A percentile compares a stretch with the other conserved stretches of the same genome.
Evolutionary conservation across 1,140 invertebrate genomes (phyloP).

Genomic region (Tetramorium alpestre): DNA sequence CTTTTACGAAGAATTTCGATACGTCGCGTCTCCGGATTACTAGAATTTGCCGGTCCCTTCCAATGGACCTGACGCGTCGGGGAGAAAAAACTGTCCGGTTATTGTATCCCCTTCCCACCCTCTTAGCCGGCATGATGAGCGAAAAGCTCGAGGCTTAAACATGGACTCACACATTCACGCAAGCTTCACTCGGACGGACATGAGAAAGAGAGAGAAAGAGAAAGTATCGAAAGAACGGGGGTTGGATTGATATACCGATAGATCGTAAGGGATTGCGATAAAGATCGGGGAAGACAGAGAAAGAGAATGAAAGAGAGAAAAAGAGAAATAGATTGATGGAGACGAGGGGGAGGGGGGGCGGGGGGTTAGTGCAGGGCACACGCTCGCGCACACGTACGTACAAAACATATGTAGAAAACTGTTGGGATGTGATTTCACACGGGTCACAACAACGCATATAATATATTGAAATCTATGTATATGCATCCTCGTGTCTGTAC

Average conservation of each 20-base stretch:
- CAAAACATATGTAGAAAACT: constrained; percentile 86
- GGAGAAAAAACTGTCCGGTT: constrained; percentile 58
- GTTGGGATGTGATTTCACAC: constrained; percentile 87
- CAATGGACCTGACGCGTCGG: constrained; percentile 16
- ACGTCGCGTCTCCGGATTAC: constrained; percentile 51
- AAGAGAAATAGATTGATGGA: constrained; percentile 81
- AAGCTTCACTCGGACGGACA: constrained; percentile 82
- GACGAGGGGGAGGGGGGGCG: constrained; percentile 63
- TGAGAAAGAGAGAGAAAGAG: constrained; percentile 74
- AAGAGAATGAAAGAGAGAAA: constrained; percentile 68
- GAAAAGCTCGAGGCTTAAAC: constrained; percentile 78
- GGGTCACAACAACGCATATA: constrained; percentile 93
- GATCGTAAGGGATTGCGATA: constrained; percentile 48
- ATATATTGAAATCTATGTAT: constrained; percentile 77
- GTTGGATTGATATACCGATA: constrained; percentile 40
- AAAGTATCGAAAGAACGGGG: constrained; percentile 46
- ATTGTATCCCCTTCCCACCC: constrained; percentile 35
- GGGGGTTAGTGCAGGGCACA: constrained; percentile 82
- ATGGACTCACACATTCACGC: constrained; percentile 82
- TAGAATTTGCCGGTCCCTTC: constrained; percentile 38
- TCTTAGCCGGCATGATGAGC: constrained; percentile 39
- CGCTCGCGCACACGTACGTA: constrained; percentile 85
- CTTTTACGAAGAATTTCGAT: constrained; percentile 56
- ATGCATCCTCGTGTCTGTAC: constrained; percentile 72
- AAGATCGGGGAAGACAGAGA: constrained; percentile 33